Conservation (phyloP, 2,888 invertebrate species). For the Venustoraphidia nigricollis region DNA sequence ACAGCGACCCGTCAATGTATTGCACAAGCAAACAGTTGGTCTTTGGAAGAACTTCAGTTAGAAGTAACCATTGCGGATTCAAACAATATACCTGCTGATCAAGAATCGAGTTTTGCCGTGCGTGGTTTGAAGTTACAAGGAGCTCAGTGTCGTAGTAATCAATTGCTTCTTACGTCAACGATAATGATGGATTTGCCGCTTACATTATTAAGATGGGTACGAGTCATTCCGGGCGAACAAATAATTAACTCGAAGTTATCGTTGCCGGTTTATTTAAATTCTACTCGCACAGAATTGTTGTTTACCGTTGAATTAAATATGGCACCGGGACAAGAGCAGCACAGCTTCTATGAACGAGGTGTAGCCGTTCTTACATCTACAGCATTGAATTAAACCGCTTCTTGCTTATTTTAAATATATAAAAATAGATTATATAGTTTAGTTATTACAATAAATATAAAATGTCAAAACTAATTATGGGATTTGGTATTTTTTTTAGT, state of each 20-base stretch:
- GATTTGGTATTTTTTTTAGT: too few relatives aligned
- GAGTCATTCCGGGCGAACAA: conserved; percentile 22
- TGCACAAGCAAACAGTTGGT: conserved; percentile 93
- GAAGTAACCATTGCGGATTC: conserved; percentile 56
- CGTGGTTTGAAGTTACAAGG: conserved; percentile 84
- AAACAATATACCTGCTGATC: conserved; percentile 23
- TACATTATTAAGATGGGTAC: conserved; percentile 77
- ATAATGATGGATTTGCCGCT: conserved; percentile 89
- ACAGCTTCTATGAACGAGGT: conserved; percentile 96
- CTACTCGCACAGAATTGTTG: conserved; percentile 83
- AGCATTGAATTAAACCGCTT: conserved; percentile 51
- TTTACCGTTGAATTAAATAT: conserved; percentile 92
- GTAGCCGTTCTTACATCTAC: conserved; percentile 93
- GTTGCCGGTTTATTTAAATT: conserved; percentile 93
- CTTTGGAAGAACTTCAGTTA: conserved; percentile 85
- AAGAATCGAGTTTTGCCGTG: conserved; percentile 30
- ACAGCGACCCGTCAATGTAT: conserved; percentile 98
- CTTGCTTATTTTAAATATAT: background rate
- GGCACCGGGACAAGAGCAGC: conserved; percentile 78
- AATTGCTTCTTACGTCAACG: conserved; percentile 78
- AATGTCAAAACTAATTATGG: too few relatives aligned
- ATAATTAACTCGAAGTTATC: conserved; percentile 50
- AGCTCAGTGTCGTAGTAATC: conserved; percentile 83
- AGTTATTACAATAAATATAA: background rate
- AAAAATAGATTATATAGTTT: background rate